phyloP scores from a whole-genome alignment of 1,140 invertebrate genomes.

The Trichonephila inaurata region DNA sequence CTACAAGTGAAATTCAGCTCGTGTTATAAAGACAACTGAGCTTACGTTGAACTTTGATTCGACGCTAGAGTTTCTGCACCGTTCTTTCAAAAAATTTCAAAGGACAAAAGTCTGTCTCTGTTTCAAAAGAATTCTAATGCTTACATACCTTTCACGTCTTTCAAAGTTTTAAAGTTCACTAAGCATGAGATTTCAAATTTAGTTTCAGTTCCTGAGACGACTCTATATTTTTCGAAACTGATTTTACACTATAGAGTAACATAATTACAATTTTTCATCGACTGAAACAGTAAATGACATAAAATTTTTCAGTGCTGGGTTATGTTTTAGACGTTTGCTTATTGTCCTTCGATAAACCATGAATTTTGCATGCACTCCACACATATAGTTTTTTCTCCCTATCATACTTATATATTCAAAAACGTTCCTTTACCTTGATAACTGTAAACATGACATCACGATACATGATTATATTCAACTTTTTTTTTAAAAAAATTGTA shows the following conservation, averaged over 20 bases:
- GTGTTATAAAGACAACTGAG: slow-evolving; percentile 19
- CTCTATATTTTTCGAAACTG: background rate
- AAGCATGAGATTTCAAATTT: background rate
- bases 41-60: slow-evolving; percentile 39
- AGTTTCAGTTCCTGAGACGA: background rate
- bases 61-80: background rate
- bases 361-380: too few relatives aligned
- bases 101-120: background rate
- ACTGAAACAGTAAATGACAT: background rate
- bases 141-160: background rate
- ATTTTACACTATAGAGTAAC: background rate
- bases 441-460: too few relatives aligned
- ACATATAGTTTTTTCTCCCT: too few relatives aligned
- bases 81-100: slow-evolving; percentile 1
- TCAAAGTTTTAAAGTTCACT: background rate
- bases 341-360: too few relatives aligned
- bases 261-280: background rate
- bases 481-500: too few relatives aligned
- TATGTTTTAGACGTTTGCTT: too few relatives aligned
- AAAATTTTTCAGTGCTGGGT: too few relatives aligned
- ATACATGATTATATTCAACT: too few relatives aligned
- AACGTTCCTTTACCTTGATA: too few relatives aligned
- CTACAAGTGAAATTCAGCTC: background rate
- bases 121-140: background rate
- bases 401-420: too few relatives aligned